Evolutionary conservation across 2,797 vertebrate genomes (phyloP), one percentile per base, ranked within the genome.

Genomic region (Sebastiscus tertius): DNA sequence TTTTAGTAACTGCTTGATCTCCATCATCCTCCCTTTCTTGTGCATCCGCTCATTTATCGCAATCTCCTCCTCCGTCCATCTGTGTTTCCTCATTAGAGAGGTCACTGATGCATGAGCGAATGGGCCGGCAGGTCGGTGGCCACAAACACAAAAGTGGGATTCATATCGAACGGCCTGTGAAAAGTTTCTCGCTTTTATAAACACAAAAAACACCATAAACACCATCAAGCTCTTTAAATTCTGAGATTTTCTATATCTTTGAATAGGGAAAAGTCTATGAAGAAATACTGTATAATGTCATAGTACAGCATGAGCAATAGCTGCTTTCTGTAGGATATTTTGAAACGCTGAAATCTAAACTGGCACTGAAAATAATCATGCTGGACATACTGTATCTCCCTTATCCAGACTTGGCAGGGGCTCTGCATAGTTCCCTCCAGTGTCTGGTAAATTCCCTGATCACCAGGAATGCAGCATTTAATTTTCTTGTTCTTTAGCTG

Each of bases 81-180:
- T 89, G 86, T 34, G 81, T 86, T 72, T 88, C 76, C 86, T 95
- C 94, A 95, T 95, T 95, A 95, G 81, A 81, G 83, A 55, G 77
- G 71, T 80, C 83, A 85, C 83, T 92, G 92, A 89, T 85, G 94
- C 90, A 84, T 92, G 85, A 81, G 86, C 73, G 77, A 92, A 86
- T 71, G 76, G 81, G 82, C 88, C 82, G 87, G 66, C 84, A 89
- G 93, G 88, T 88, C 93, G 86, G 77, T 54, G 46, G 54, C 61
- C 77, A 83, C 87, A 89, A 75, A 93, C 82, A 84, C 85, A 88
- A n/a, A 42, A 84, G 64, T 73, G 84, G 87, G 84, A 74, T 84
- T 88, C 72, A 79, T 80, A 86, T 80, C 66, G 77, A 90, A 74
- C 69, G 33, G 92, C 72, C 78, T 82, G 82, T 82, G 72, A 86